Evolutionary conservation across 1,140 invertebrate species (phyloP), one percentile per base, ranked within the genome.

Genomic region (Zaprionus davidi): DNA sequence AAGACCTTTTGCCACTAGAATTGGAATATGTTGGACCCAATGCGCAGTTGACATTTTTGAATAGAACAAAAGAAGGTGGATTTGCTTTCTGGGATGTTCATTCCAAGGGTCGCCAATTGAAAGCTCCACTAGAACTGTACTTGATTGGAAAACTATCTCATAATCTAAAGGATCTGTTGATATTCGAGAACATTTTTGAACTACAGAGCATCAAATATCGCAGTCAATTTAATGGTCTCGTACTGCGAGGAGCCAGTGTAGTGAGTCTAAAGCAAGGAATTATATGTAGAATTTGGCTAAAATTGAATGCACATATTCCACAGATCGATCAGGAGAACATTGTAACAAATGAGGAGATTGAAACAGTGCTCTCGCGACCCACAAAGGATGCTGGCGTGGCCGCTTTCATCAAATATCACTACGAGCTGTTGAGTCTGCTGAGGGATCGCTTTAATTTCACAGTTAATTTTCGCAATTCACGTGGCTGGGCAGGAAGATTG

Each of bases 401-500:
- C 0, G 81, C 91, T 12, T 91, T 92, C 38, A 80, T 78, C 11
- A 92, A 92, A 65, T 92, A 92, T 71, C 84, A 92, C 26, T 92
- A 81, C 34, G 86, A 91, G 17, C 46, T 92, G 9, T 17, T 90
- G 4, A 58, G 62, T 28, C 64, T 92, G 53, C 70, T 92, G 13
- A 56, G 74, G 11, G 81, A 92, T 41, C 78, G 74, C 1, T 90
- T 92, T 6, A 92, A 92, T 46, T 92, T 92, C n/a, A 79, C 73
- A 2, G 83, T 92, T 6, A 79, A 80, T 11, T 92, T 92, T 65
- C 91, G 91, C 9, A 90, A 92, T 57, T 81, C 91, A 11, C 71
- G 91, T 12, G 91, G 91, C n/a, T 92, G 91, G 91, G 91, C 91
- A 55, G 91, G 91, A 2, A 67, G 84, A 36, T 64, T 92, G 41